phyloP scores from a whole-genome alignment of 2,888 invertebrate genomes.

The Ctenicera cuprea region DNA sequence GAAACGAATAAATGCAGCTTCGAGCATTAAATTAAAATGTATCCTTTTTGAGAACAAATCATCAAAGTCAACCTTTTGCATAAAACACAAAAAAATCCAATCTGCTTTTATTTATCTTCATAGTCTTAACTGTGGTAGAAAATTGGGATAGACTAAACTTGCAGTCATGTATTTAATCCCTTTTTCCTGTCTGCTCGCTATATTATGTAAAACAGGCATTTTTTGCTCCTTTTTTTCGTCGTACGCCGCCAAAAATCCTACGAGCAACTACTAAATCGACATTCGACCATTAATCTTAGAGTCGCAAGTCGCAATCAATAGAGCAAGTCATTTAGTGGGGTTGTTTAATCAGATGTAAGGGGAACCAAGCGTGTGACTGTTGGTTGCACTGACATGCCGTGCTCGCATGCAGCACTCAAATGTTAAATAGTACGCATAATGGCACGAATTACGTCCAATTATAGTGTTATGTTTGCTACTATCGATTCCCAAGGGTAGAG shows the following conservation, averaged over 20 bases:
- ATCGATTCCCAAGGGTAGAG: conserved; percentile 44
- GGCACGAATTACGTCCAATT: conserved; percentile 53
- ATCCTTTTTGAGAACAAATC: too few species aligned
- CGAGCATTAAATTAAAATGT: too few species aligned
- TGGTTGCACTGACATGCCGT: conserved; percentile 38
- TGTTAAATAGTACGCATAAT: conserved; percentile 49
- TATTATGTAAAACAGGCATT: conserved; percentile 24
- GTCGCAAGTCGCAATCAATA: conserved; percentile 30
- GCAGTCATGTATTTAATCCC: neutral
- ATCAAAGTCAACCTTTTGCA: too few species aligned
- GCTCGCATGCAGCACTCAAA: conserved; percentile 46
- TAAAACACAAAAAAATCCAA: neutral
- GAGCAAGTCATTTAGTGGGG: conserved; percentile 22
- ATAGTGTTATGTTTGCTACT: conserved; percentile 43
- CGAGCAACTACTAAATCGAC: conserved; percentile 18
- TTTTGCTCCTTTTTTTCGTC: conserved; percentile 10
- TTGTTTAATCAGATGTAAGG: conserved; percentile 38
- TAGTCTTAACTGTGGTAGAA: neutral
- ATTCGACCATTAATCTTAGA: conserved; percentile 38
- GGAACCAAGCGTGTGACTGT: conserved; percentile 23
- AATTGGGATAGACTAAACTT: neutral
- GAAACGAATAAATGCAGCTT: too few species aligned
- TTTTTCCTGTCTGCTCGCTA: conserved; percentile 1
- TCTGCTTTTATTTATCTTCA: neutral
- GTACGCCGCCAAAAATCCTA: conserved; percentile 4